phyloP scores from a whole-genome alignment of 2,888 invertebrate genomes.

The Eledona agricola region DNA sequence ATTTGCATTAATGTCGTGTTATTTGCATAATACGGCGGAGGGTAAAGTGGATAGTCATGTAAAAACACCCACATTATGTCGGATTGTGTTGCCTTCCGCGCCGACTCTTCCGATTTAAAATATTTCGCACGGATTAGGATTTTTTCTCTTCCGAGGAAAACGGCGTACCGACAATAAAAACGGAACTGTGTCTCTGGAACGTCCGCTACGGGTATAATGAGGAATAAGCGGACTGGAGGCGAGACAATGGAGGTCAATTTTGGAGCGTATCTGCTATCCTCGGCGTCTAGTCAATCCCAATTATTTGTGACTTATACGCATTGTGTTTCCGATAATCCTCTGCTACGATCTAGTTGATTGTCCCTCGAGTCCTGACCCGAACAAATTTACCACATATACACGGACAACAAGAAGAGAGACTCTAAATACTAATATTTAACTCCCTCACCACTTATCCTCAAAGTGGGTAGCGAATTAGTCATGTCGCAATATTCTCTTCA shows the following conservation, averaged over 20 bases:
- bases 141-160: constrained; percentile 4
- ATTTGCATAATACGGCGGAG: constrained; percentile 44
- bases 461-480: no score
- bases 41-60: constrained; percentile 45
- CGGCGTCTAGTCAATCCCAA: constrained; percentile 32
- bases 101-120: constrained; percentile 34
- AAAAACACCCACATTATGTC: constrained; percentile 42
- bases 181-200: constrained; percentile 1
- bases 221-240: constrained; percentile 8
- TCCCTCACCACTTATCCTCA: no score
- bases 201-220: constrained; percentile 21
- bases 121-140: constrained; percentile 19
- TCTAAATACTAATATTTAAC: no score
- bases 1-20: constrained; percentile 45
- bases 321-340: constrained; percentile 43
- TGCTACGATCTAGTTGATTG: constrained; percentile 38
- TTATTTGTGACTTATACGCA: constrained; percentile 39
- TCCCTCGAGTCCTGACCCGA: constrained; percentile 40
- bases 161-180: constrained; percentile 18
- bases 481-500: no score
- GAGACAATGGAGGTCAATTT: constrained; percentile 10
- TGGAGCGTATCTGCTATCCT: constrained; percentile 19
- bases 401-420: no score
- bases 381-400: constrained; percentile 5
- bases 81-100: constrained; percentile 33